Conservation (phyloP, 2,888 invertebrate genomes). For the Sinotaia quadrata region DNA sequence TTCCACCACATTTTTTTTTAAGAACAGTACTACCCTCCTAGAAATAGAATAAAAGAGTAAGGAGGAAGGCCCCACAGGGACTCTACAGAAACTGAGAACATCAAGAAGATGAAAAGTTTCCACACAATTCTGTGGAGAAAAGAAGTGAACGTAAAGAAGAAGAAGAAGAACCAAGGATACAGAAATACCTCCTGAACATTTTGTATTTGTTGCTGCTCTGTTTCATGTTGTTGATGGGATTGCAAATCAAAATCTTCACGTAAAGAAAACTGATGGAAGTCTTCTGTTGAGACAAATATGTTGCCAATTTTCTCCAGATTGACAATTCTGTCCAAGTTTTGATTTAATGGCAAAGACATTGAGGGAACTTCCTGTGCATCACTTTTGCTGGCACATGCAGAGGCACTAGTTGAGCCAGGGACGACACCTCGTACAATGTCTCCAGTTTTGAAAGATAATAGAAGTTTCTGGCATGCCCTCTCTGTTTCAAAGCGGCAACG, state of each 20-base stretch:
- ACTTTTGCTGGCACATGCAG: background rate
- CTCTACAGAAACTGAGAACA: no score
- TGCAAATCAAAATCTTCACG: background rate
- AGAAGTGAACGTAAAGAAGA: no score
- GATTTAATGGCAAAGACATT: background rate
- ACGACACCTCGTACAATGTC: conserved; percentile 16
- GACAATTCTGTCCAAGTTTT: background rate
- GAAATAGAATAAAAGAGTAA: no score
- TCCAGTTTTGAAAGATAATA: conserved; percentile 11
- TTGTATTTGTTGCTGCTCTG: background rate
- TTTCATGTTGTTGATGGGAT: background rate
- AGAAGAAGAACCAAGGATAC: background rate
- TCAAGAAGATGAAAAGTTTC: no score
- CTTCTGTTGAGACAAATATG: background rate
- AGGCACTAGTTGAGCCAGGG: background rate
- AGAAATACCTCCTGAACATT: conserved; percentile 11
- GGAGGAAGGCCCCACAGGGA: no score
- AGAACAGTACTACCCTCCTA: no score
- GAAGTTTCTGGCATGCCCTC: conserved; percentile 16
- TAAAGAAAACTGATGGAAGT: background rate
- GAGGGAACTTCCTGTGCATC: conserved; percentile 3
- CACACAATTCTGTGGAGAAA: background rate
- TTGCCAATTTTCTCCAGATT: conserved; percentile 10
- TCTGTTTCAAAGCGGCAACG: conserved; percentile 17
- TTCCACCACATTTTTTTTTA: no score